phyloP scores from a whole-genome alignment of 1,140 invertebrate species.

The Mactra quadrangularis region DNA sequence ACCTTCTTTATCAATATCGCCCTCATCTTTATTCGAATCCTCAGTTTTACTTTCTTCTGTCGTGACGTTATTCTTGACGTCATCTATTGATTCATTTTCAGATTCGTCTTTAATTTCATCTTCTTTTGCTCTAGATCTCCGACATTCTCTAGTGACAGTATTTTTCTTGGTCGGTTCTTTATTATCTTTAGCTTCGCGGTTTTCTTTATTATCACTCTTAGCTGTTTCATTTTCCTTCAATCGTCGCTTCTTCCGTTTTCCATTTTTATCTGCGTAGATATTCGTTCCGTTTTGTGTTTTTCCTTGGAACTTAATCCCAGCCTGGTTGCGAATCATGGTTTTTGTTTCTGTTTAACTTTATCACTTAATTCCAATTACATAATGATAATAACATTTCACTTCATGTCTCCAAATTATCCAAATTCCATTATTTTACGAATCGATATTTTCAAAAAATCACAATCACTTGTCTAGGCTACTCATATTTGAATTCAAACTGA shows the following conservation, averaged over 20 bases:
- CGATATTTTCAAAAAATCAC: no score
- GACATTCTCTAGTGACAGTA: neutral
- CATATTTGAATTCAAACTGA: no score
- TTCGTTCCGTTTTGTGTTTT: neutral
- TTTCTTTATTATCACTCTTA: neutral
- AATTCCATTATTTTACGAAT: no score
- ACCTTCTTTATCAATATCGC: neutral
- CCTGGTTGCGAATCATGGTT: slow-evolving; percentile 10
- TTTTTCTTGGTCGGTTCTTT: slow-evolving; percentile 19
- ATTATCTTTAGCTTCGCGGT: no score
- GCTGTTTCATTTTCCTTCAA: slow-evolving; percentile 8
- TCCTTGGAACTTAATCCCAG: slow-evolving; percentile 2
- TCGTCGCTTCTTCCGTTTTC: slow-evolving; percentile 11
- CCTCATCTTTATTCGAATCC: neutral
- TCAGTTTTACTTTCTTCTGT: neutral
- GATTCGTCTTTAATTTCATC: neutral
- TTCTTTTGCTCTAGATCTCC: neutral
- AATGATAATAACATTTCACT: no score
- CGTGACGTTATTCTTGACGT: neutral
- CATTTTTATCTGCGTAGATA: neutral
- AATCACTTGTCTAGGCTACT: no score
- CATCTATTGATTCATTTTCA: neutral
- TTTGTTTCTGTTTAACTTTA: no score
- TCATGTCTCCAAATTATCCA: no score
- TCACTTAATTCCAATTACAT: no score